Percentiles rank a stretch among this genome's conserved stretches.
These are phyloP conservation scores for Okamejei kenojei DNA, from an alignment of 2,797 vertebrate genomes.

Conservation along the genomic window DNA sequence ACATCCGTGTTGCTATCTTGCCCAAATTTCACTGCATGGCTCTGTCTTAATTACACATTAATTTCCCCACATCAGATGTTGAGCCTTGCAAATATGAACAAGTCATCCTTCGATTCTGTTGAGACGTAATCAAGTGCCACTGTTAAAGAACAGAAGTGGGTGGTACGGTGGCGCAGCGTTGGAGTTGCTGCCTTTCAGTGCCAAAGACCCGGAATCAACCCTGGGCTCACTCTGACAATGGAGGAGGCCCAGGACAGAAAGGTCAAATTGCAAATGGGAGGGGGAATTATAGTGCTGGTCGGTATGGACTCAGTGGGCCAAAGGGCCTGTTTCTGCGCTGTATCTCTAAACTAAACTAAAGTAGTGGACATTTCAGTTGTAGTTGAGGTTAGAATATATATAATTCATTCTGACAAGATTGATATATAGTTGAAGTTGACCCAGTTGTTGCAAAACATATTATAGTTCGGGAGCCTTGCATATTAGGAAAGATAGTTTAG, in stretches of 20 bases:
- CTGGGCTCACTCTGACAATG: too few relatives aligned
- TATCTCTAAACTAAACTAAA: not conserved
- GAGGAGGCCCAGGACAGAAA: too few relatives aligned
- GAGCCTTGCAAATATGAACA: not conserved
- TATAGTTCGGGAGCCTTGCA: not conserved
- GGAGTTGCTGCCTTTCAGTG: too few relatives aligned
- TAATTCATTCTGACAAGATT: not conserved
- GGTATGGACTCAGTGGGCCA: too few relatives aligned
- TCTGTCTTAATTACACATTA: too few relatives aligned
- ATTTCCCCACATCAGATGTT: not conserved
- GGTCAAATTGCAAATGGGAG: too few relatives aligned
- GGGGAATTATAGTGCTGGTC: too few relatives aligned
- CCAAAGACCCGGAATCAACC: too few relatives aligned
- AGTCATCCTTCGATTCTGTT: not conserved
- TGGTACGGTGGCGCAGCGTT: too few relatives aligned
- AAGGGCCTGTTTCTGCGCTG: too few relatives aligned
- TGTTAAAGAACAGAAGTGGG: not conserved
- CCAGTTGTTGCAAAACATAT: not conserved
- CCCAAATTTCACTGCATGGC: too few relatives aligned
- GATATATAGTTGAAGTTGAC: not conserved
- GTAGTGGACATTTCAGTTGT: not conserved
- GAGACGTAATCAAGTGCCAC: not conserved
- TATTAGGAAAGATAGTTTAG: not conserved
- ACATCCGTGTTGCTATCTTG: too few relatives aligned
- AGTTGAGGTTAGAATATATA: not conserved